Evolutionary conservation across 1,140 invertebrate genomes (phyloP).

Genomic region (Leucophenga varia): DNA sequence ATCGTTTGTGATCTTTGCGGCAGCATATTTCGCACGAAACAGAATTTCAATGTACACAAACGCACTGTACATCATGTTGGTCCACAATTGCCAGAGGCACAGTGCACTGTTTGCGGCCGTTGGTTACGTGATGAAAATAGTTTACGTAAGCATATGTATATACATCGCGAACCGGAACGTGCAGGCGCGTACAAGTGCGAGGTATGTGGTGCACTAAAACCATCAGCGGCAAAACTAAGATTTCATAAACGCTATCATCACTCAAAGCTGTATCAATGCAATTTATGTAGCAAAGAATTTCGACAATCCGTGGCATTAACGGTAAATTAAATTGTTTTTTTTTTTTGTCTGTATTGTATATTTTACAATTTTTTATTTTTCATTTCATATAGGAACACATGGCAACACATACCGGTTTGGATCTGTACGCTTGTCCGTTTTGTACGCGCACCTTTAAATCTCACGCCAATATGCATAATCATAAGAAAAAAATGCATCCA

Average conservation of each 20-base stretch:
- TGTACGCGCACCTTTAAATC: conserved; percentile 37
- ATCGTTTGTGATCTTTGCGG: conserved; percentile 34
- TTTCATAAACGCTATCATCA: conserved; percentile 30
- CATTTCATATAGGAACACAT: conserved; percentile 40
- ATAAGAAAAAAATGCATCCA: conserved; percentile 33
- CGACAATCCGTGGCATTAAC: conserved; percentile 13
- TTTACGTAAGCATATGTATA: conserved; percentile 30
- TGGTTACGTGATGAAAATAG: conserved; percentile 30
- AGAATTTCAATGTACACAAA: conserved; percentile 31
- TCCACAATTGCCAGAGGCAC: conserved; percentile 25
- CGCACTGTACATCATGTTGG: conserved; percentile 26
- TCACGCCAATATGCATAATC: conserved; percentile 38
- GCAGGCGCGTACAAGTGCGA: conserved; percentile 23
- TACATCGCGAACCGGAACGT: conserved; percentile 23
- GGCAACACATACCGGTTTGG: conserved; percentile 34
- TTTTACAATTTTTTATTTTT: conserved; percentile 9
- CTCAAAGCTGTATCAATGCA: conserved; percentile 26
- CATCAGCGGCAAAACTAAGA: conserved; percentile 18
- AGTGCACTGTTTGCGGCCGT: conserved; percentile 22
- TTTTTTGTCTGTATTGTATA: background rate
- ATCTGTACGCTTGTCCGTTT: conserved; percentile 38
- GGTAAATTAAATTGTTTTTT: background rate
- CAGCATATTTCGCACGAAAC: conserved; percentile 28
- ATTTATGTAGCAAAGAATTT: conserved; percentile 32
- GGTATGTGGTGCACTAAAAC: conserved; percentile 25